Evolutionary conservation across 2,888 invertebrate species (phyloP), one percentile per base, ranked within the genome.

Genomic region (Acrobeloides nanus): DNA sequence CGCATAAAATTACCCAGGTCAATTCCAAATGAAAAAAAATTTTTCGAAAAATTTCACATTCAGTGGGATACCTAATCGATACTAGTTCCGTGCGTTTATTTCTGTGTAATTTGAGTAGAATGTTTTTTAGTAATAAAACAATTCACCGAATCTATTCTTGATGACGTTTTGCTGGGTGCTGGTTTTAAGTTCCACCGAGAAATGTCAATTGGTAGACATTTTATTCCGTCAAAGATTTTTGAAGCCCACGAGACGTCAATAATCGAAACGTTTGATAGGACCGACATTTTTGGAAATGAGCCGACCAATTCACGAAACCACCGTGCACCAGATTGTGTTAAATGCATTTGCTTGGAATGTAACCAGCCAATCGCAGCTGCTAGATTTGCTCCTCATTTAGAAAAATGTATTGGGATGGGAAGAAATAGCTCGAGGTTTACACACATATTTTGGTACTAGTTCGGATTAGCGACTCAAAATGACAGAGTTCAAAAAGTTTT

Each of bases 321-420:
- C n/a, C 23, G 27, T 8, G 37, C 34, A 34, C 10, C 23, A 35
- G 24, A n/a, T n/a, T 38, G 37, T 4, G 34, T 53, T 25, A 46
- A 59, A 34, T 54, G 58, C 46, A 32, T 40, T 10, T 58, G 55
- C 35, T 55, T 41, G 6, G 49, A 46, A 23, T 57, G 55, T 35
- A 33, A 43, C n/a, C 41, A 54, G 17, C 33, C 34, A 39, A 61
- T 61, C 32, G 61, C 61, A 15, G 61, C 61, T 4, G 26, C 48
- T 15, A 38, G 61, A 17, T 61, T 61, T 32, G 61, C 61, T 10
- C 61, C 61, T 10, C 61, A 61, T 45, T 41, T 61, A 32, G 61
- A 61, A 39, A 61, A 61, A 44, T 61, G 61, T 44, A 53, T 61
- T 24, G 61, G 61, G 29, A 53, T 61, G 48, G 61, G 61, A 10